A percentile compares a stretch with the other conserved stretches of the same genome.
These are phyloP conservation scores for Rhineura floridana DNA, from an alignment of 2,113 vertebrate species.

Conservation along the genomic window DNA sequence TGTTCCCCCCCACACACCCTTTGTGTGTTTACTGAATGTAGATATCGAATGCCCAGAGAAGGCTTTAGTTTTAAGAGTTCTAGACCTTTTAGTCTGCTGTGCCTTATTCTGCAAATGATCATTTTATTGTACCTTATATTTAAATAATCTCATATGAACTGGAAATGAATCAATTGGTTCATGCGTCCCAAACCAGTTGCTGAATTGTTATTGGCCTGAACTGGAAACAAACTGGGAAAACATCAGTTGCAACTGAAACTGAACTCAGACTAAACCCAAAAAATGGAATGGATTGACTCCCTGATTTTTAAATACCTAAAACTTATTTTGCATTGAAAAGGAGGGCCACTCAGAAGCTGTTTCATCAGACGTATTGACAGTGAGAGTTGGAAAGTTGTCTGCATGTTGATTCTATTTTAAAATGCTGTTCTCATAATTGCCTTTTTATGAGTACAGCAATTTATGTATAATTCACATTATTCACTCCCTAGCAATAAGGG, in stretches of 20 bases:
- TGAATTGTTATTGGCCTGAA: neutral
- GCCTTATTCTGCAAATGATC: neutral
- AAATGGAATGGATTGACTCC: neutral
- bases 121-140: neutral
- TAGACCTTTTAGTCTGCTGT: neutral
- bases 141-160: neutral
- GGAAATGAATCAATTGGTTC: neutral
- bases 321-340: constrained; percentile 3
- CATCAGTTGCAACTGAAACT: no score
- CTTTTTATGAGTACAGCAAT: neutral
- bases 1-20: no score
- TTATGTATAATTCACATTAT: neutral
- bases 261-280: no score
- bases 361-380: constrained; percentile 35
- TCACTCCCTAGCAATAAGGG: neutral
- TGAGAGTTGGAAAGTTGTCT: neutral
- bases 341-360: constrained; percentile 39
- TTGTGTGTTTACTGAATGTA: no score
- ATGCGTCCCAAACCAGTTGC: no score
- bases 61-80: neutral
- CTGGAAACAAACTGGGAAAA: neutral
- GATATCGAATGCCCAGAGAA: no score
- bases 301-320: neutral
- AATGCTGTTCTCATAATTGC: neutral
- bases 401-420: constrained; percentile 29